Conservation (phyloP, 1,140 invertebrate species). For the Radopholus similis region DNA sequence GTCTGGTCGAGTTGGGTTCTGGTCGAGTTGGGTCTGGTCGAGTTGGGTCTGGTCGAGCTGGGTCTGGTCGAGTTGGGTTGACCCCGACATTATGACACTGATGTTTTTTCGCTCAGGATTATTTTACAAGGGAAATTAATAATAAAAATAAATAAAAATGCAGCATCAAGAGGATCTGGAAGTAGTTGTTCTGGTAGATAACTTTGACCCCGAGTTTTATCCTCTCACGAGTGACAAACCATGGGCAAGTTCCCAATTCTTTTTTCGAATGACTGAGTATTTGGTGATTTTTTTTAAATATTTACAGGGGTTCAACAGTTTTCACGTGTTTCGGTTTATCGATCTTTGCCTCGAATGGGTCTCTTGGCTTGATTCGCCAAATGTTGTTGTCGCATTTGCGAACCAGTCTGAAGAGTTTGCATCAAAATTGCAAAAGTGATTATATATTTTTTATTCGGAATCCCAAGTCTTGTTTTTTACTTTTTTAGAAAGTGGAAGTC, state of each 20-base stretch:
- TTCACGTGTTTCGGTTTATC: neutral
- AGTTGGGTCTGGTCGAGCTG: too few species aligned
- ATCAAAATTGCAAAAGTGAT: slow-evolving; percentile 10
- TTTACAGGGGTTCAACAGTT: too few species aligned
- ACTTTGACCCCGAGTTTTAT: neutral
- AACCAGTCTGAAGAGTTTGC: neutral
- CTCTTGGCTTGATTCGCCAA: slow-evolving; percentile 23
- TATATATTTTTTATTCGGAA: neutral
- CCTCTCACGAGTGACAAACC: neutral
- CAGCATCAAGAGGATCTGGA: neutral
- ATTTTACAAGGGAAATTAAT: neutral
- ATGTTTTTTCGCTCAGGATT: too few species aligned
- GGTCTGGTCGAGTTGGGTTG: neutral
- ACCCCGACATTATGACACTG: neutral
- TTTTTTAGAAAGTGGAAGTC: slow-evolving; percentile 13
- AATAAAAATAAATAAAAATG: neutral
- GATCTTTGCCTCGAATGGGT: slow-evolving; percentile 21
- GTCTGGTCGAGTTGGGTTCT: too few species aligned
- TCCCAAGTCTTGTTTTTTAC: neutral
- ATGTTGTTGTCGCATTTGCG: slow-evolving; percentile 20
- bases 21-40: too few species aligned
- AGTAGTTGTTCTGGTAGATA: neutral
- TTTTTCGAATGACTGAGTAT: neutral
- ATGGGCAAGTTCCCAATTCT: too few species aligned
- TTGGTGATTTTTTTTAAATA: neutral